Evolutionary conservation across 2,797 vertebrate genomes (phyloP).

Genomic region (Anas bahamensis): DNA sequence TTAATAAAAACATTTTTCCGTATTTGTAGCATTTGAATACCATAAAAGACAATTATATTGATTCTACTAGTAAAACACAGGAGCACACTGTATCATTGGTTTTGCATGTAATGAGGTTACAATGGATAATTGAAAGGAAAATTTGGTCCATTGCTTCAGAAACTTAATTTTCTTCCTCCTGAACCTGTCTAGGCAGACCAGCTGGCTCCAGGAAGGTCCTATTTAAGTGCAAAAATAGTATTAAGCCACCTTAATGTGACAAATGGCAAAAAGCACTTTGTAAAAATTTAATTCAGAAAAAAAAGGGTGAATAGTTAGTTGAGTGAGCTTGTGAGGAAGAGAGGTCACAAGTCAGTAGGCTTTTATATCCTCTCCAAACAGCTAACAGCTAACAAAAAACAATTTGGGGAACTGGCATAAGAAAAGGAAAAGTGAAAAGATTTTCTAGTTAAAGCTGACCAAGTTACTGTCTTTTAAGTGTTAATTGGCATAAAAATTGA

Average conservation of each 20-base stretch:
- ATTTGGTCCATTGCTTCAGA: constrained; percentile 53
- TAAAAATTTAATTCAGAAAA: background rate
- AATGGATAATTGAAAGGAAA: constrained; percentile 64
- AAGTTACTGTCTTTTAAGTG: constrained; percentile 21
- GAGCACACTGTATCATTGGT: constrained; percentile 45
- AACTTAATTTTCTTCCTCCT: constrained; percentile 53
- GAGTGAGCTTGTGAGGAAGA: background rate
- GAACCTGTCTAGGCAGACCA: constrained; percentile 47
- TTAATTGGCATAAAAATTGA: constrained; percentile 56
- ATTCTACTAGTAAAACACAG: constrained; percentile 38
- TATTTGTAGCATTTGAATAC: constrained; percentile 43
- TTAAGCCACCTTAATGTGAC: constrained; percentile 38
- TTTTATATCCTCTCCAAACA: background rate
- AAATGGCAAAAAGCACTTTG: constrained; percentile 37
- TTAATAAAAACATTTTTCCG: constrained; percentile 33
- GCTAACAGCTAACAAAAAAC: background rate
- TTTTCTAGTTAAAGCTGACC: background rate
- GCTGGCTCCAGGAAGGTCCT: constrained; percentile 39
- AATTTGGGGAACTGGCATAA: background rate
- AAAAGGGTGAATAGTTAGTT: background rate
- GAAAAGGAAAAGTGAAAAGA: background rate
- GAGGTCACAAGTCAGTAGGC: background rate
- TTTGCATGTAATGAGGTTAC: constrained; percentile 55
- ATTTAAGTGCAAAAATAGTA: constrained; percentile 31
- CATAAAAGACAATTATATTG: constrained; percentile 11